Percentiles rank a stretch among this genome's conserved stretches.
These are phyloP conservation scores for Poliocrania exsul DNA, from an alignment of 2,797 vertebrate species.

Conservation along the genomic window DNA sequence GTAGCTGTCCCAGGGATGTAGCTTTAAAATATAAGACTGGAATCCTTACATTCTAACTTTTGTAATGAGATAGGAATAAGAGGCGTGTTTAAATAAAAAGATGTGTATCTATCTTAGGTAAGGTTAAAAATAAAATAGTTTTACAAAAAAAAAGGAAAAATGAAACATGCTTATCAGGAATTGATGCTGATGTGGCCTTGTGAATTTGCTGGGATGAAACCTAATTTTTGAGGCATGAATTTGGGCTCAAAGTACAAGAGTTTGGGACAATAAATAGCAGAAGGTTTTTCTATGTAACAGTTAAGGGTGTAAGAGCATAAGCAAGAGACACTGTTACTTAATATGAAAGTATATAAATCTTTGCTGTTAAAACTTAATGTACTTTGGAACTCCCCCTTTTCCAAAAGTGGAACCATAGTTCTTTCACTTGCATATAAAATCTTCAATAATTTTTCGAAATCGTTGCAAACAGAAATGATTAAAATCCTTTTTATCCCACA, in stretches of 20 bases:
- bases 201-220: not conserved
- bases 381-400: not conserved
- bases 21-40: not conserved
- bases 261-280: not conserved
- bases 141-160: not conserved
- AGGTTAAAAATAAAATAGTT: not conserved
- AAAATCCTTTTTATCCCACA: not conserved
- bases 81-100: not conserved
- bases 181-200: not conserved
- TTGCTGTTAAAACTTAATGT: not conserved
- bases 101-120: not conserved
- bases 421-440: not conserved
- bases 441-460: not conserved
- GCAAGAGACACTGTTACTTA: not conserved
- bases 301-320: not conserved
- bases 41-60: not conserved
- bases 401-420: not conserved
- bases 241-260: not conserved
- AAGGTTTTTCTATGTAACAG: not conserved
- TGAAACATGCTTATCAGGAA: not conserved
- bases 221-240: not conserved
- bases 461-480: not conserved
- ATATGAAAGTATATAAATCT: not conserved
- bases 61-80: not conserved
- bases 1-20: not conserved